A percentile compares a stretch with the other conserved stretches of the same genome.
Conservation (phyloP, 2,797 vertebrate genomes). For the Menidia menidia region DNA sequence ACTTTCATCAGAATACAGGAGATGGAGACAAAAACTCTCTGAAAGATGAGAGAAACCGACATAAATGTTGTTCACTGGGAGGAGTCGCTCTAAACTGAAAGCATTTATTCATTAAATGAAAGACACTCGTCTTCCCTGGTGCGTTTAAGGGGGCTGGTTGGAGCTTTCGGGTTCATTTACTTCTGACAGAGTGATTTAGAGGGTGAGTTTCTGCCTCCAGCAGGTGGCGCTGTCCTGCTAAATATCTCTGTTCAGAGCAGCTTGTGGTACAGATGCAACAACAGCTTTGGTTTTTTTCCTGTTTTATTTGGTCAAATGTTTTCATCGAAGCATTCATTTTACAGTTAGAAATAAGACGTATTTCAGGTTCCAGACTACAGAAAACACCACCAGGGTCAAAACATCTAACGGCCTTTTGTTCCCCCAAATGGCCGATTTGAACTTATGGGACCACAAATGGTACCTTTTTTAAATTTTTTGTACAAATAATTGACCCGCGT, state of each 20-base stretch:
- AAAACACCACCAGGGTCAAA: slow-evolving; percentile 44
- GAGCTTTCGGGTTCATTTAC: too few relatives aligned
- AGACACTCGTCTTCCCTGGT: too few relatives aligned
- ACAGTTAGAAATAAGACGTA: slow-evolving; percentile 72
- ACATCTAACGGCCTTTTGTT: background rate
- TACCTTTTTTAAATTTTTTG: too few relatives aligned
- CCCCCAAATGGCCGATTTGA: background rate
- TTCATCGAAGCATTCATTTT: slow-evolving; percentile 69
- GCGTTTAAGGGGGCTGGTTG: too few relatives aligned
- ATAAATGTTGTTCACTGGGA: too few relatives aligned
- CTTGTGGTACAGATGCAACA: background rate
- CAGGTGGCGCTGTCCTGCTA: slow-evolving; percentile 33
- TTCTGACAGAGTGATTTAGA: too few relatives aligned
- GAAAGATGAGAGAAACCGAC: too few relatives aligned
- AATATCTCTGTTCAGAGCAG: background rate
- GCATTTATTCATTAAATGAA: too few relatives aligned
- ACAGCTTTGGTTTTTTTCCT: slow-evolving; percentile 7
- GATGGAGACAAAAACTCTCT: too few relatives aligned
- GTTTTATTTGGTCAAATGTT: slow-evolving; percentile 71
- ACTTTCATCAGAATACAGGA: too few relatives aligned
- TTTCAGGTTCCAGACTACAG: slow-evolving; percentile 46
- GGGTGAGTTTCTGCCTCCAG: slow-evolving; percentile 7
- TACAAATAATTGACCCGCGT: slow-evolving; percentile 28
- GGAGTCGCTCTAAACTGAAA: too few relatives aligned
- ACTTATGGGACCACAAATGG: background rate